Evolutionary conservation across 2,113 vertebrate genomes (phyloP).

Genomic region (Silurus glanis): DNA sequence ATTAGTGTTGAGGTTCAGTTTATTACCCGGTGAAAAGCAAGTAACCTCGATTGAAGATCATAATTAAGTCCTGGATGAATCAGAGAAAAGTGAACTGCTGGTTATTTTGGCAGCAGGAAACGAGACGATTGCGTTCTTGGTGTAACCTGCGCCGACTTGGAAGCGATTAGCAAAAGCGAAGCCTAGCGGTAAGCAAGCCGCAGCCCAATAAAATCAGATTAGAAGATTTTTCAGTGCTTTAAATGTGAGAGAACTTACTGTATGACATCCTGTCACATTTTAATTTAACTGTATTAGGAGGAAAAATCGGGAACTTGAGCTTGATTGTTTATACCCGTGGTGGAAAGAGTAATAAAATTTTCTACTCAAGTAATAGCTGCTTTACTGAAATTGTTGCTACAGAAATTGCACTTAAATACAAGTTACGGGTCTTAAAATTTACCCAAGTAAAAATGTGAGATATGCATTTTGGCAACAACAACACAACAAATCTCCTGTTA

Average conservation of each 20-base stretch:
- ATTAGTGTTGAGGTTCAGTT: not conserved
- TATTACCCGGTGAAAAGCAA: not conserved
- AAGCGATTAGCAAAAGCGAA: conserved; percentile 36
- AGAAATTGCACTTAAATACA: too few relatives aligned
- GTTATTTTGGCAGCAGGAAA: conserved; percentile 30
- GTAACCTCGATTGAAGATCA: not conserved
- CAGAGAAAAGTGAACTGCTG: conserved; percentile 37
- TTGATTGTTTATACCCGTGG: conserved; percentile 52
- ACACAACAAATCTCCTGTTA: too few relatives aligned
- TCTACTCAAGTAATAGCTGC: too few relatives aligned
- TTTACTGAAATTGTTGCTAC: too few relatives aligned
- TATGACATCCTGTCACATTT: conserved; percentile 44
- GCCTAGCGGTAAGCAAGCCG: conserved; percentile 11
- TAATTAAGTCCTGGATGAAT: conserved; percentile 11
- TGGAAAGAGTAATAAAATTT: too few relatives aligned
- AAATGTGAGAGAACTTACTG: conserved; percentile 44
- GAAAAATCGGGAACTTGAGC: conserved; percentile 46
- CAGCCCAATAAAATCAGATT: conserved; percentile 42
- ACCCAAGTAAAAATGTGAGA: too few relatives aligned
- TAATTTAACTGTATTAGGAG: not conserved
- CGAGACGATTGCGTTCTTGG: conserved; percentile 20
- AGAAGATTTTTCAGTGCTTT: conserved; percentile 34
- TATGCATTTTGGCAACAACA: too few relatives aligned
- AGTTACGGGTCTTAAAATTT: too few relatives aligned
- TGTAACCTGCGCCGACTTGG: conserved; percentile 37